Conservation (phyloP, 37 sponge, comb jelly and placozoan genomes). For the Beroe forskalii region DNA sequence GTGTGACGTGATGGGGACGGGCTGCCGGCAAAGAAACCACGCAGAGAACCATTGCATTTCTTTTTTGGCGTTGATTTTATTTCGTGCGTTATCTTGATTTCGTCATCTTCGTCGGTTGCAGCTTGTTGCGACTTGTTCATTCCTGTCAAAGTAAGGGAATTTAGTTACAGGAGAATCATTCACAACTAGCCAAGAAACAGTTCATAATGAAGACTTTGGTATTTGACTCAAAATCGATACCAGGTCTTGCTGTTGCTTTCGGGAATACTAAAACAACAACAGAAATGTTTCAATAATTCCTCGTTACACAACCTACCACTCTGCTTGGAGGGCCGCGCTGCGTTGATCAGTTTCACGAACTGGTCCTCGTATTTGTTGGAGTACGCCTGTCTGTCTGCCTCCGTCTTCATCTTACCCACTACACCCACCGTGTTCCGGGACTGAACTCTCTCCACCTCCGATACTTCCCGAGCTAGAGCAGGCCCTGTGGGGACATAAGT, state of each 20-base stretch:
- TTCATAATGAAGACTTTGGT: no score
- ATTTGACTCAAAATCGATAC: no score
- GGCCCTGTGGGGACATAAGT: background rate
- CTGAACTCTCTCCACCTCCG: background rate
- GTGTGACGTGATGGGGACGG: no score
- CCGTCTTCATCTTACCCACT: constrained; percentile 23
- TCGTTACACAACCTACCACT: no score
- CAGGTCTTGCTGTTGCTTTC: no score
- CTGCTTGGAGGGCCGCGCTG: background rate
- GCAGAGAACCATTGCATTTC: constrained; percentile 9
- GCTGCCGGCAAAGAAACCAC: background rate
- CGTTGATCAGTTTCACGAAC: constrained; percentile 40
- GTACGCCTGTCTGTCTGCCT: background rate
- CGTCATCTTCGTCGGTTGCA: background rate
- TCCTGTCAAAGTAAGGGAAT: background rate
- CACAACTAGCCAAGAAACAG: no score
- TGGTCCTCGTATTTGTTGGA: constrained; percentile 35
- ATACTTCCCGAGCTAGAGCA: background rate
- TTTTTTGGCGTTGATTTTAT: constrained; percentile 4
- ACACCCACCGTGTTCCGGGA: background rate
- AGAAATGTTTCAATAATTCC: no score
- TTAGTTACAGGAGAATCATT: no score
- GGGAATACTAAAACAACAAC: no score
- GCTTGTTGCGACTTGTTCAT: background rate
- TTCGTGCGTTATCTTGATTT: background rate